phyloP scores from a whole-genome alignment of 2,113 vertebrate species.

The Pavo muticus region DNA sequence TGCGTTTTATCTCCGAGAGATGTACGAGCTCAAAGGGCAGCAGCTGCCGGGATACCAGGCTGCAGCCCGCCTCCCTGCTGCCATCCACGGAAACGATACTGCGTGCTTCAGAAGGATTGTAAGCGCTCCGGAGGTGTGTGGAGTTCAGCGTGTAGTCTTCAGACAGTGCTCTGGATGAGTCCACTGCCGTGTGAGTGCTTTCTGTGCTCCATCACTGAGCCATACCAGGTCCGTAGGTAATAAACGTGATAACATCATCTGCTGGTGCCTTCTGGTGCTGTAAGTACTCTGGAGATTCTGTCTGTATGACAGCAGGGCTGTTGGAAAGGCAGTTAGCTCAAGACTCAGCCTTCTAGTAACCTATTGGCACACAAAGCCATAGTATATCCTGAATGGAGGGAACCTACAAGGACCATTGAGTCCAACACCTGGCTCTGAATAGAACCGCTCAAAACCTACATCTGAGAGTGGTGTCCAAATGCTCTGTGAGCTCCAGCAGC shows the following conservation, averaged over 20 bases:
- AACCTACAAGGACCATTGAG: background rate
- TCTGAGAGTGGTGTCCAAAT: background rate
- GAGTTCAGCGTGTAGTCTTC: background rate
- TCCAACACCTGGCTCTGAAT: background rate
- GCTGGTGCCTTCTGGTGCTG: background rate
- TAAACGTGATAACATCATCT: slow-evolving; percentile 83
- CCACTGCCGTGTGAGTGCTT: slow-evolving; percentile 56
- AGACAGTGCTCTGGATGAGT: slow-evolving; percentile 42
- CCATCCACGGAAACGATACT: too few species aligned
- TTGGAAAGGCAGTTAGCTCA: background rate
- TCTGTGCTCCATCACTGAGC: slow-evolving; percentile 78
- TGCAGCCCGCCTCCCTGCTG: too few species aligned
- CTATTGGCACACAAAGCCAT: too few species aligned
- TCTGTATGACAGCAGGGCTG: background rate
- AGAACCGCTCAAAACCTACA: background rate
- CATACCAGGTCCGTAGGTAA: slow-evolving; percentile 87
- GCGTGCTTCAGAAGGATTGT: too few species aligned
- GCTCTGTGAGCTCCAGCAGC: background rate
- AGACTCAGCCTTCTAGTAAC: background rate
- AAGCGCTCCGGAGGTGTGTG: too few species aligned
- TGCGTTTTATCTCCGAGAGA: too few species aligned
- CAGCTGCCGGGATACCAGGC: too few species aligned
- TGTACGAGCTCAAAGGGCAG: too few species aligned
- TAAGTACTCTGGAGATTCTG: background rate
- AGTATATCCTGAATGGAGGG: background rate